Evolutionary conservation across 2,888 invertebrate genomes (phyloP).

Genomic region (Cartodere bifasciata): DNA sequence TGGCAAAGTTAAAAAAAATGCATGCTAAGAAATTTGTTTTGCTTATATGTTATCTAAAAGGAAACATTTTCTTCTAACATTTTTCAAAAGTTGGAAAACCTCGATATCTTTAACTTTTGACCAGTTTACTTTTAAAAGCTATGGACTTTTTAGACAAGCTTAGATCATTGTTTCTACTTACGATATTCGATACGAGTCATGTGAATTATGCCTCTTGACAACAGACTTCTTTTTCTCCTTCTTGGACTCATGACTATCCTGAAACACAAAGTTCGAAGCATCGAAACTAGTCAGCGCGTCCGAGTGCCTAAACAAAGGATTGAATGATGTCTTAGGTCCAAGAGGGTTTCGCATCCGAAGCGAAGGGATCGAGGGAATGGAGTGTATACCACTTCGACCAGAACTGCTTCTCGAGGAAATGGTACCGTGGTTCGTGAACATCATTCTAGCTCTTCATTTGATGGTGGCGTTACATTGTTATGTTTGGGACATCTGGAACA

Average conservation of each 20-base stretch:
- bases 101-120: too few relatives aligned
- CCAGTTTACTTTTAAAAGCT: too few relatives aligned
- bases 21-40: too few relatives aligned
- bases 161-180: constrained; percentile 36
- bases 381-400: constrained; percentile 27
- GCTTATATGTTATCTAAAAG: too few relatives aligned
- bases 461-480: too few relatives aligned
- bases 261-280: constrained; percentile 30
- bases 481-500: too few relatives aligned
- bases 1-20: too few relatives aligned
- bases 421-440: too few relatives aligned
- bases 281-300: constrained; percentile 30
- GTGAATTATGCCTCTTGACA: constrained; percentile 33
- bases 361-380: constrained; percentile 33
- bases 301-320: constrained; percentile 26
- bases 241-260: constrained; percentile 17
- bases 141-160: too few relatives aligned
- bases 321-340: constrained; percentile 27
- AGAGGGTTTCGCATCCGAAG: constrained; percentile 26
- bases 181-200: constrained; percentile 36
- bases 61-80: too few relatives aligned
- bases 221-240: constrained; percentile 36
- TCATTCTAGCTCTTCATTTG: too few relatives aligned
- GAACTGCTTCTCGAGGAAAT: constrained; percentile 30
- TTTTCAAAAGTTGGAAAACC: too few relatives aligned